Base-by-base conservation (phyloP, 2,113 vertebrate genomes). In the Sphaerodactylus townsendi region DNA sequence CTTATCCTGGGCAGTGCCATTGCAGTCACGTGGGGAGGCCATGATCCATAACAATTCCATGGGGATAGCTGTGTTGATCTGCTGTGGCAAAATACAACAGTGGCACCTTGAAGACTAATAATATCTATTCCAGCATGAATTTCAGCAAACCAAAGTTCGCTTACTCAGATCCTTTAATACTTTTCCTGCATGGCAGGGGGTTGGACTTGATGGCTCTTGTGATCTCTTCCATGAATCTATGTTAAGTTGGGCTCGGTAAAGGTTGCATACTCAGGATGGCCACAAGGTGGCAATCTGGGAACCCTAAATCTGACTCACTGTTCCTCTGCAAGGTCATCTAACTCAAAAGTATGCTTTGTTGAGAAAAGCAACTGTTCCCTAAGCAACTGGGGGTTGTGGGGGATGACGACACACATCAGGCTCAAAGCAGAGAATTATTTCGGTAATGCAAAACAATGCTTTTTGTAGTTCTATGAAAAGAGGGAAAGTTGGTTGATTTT, bases 211-310 rank as follows among this genome's bases (percentile, higher is more conserved):
- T n/a, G n/a, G n/a, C n/a, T n/a, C n/a, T n/a, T n/a, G n/a, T n/a
- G n/a, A n/a, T n/a, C n/a, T n/a, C n/a, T n/a, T n/a, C n/a, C n/a
- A n/a, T n/a, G n/a, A n/a, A n/a, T n/a, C n/a, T n/a, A n/a, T 0
- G 6, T 3, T 23, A 25, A 62, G 59, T 19, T 62, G 65, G 15
- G 8, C 5, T 9, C 65, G 33, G 33, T 5, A 35, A 23, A 59
- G 9, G 1, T 56, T 8, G 21, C 85, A 30, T 2, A 46, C 1
- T 62, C 17, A 30, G 41, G 64, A 71, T 10, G 2, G 39, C 93
- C 93, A 35, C 87, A 86, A 94, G 94, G 72, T 89, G 94, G 93
- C 86, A 88, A 10, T 82, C 86, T 35, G 76, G 85, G 86, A 87
- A 50, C 73, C 80, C 46, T 4, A 0, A 65, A 83, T 35, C 0